Percentiles rank a stretch among this genome's conserved stretches.
phyloP scores from a whole-genome alignment of 2,797 vertebrate genomes.

The Smutsia temminckii region DNA sequence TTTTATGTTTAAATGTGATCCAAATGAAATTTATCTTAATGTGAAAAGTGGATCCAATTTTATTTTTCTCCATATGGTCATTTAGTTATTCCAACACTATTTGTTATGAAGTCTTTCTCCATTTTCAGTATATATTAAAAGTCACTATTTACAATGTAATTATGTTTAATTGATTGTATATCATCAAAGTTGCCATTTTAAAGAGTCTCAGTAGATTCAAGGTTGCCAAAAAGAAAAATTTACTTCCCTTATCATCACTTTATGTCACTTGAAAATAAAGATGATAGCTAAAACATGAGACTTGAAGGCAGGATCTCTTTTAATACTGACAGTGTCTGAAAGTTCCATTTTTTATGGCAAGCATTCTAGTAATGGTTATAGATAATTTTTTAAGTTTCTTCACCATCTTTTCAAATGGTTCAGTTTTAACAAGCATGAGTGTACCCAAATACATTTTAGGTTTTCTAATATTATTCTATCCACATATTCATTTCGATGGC shows the following conservation, averaged over 20 bases:
- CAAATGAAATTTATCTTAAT: background rate
- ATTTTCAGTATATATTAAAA: background rate
- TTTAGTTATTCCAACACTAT: background rate
- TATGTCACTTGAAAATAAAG: background rate
- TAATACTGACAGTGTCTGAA: background rate
- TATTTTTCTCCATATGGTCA: background rate
- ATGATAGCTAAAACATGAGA: background rate
- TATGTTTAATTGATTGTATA: background rate
- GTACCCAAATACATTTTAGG: background rate
- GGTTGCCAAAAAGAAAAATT: background rate
- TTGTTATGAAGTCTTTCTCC: background rate
- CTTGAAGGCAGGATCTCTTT: background rate
- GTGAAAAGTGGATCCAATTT: background rate
- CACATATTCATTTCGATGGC: background rate
- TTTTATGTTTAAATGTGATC: background rate
- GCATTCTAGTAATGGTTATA: background rate
- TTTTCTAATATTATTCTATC: constrained; percentile 4
- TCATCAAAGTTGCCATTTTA: background rate
- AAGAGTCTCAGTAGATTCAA: background rate
- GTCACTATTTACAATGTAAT: background rate
- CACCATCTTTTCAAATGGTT: background rate
- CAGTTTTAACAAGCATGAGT: background rate
- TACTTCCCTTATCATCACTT: background rate
- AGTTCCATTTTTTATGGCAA: background rate
- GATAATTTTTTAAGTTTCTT: background rate